phyloP scores from a whole-genome alignment of 1,140 invertebrate species.

The Drosophila truncata region DNA sequence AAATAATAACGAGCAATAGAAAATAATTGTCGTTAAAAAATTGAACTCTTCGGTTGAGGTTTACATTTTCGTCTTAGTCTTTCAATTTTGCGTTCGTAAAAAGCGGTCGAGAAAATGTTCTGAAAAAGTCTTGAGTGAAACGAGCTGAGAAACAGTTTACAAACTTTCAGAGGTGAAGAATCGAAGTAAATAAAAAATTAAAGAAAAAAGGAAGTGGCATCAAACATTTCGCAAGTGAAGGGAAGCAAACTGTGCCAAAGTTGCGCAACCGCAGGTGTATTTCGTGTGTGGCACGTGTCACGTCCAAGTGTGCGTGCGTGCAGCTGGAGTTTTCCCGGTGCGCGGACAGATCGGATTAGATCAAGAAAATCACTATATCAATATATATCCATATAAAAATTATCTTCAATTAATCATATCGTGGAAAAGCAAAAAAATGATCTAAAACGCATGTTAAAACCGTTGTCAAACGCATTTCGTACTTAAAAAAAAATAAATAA shows the following conservation, averaged over 20 bases:
- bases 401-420: conserved; percentile 77
- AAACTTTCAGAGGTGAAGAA: conserved; percentile 70
- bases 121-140: conserved; percentile 58
- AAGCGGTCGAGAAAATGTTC: conserved; percentile 69
- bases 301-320: conserved; percentile 19
- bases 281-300: conserved; percentile 41
- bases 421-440: conserved; percentile 63
- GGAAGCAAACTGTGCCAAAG: conserved; percentile 49
- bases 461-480: conserved; percentile 64
- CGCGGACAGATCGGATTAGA: conserved; percentile 16
- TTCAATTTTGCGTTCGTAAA: conserved; percentile 74
- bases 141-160: conserved; percentile 56
- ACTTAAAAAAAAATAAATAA: conserved; percentile 52
- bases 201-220: not conserved
- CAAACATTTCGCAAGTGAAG: conserved; percentile 38
- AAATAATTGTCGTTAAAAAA: conserved; percentile 63
- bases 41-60: conserved; percentile 66
- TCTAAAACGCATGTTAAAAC: conserved; percentile 57
- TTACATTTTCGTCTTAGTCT: conserved; percentile 72
- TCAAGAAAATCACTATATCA: conserved; percentile 54
- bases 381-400: conserved; percentile 61
- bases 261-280: conserved; percentile 33
- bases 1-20: conserved; percentile 31
- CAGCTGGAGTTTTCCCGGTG: conserved; percentile 27
- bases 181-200: conserved; percentile 29